phyloP scores from a whole-genome alignment of 2,888 invertebrate genomes.

The Cerceris ruficornis region DNA sequence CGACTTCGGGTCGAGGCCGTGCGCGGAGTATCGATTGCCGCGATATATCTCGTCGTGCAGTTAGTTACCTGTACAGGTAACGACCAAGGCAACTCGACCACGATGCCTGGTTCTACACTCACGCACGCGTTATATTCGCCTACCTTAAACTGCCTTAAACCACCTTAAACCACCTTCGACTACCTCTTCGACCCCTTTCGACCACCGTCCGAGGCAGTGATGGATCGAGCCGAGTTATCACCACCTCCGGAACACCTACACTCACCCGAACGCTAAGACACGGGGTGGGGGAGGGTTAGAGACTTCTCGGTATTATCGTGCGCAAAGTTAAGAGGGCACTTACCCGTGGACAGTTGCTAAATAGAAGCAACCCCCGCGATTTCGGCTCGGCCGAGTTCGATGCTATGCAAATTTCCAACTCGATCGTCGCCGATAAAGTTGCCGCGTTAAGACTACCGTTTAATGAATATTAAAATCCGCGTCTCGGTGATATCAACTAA shows the following conservation, averaged over 20 bases:
- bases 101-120: slow-evolving; percentile 53
- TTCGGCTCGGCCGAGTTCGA: slow-evolving; percentile 15
- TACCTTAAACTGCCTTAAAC: slow-evolving; percentile 53
- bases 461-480: too few relatives aligned
- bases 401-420: not conserved
- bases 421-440: too few relatives aligned
- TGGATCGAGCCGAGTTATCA: slow-evolving; percentile 80
- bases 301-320: slow-evolving; percentile 70
- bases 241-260: slow-evolving; percentile 76
- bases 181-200: slow-evolving; percentile 58
- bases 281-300: slow-evolving; percentile 37
- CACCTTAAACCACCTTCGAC: slow-evolving; percentile 66
- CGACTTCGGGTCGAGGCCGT: slow-evolving; percentile 61
- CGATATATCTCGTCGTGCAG: slow-evolving; percentile 62
- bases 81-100: slow-evolving; percentile 47
- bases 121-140: slow-evolving; percentile 61
- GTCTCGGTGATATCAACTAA: too few relatives aligned
- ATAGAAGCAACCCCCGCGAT: slow-evolving; percentile 64
- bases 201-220: slow-evolving; percentile 76
- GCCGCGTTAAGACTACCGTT: too few relatives aligned
- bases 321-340: slow-evolving; percentile 73
- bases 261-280: slow-evolving; percentile 55
- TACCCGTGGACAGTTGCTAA: slow-evolving; percentile 74
- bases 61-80: slow-evolving; percentile 47
- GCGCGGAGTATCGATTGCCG: slow-evolving; percentile 64